Percentiles rank a stretch among this genome's conserved stretches.
Evolutionary conservation across 1,140 invertebrate species (phyloP).

Genomic region (Zaprionus gabonicus): DNA sequence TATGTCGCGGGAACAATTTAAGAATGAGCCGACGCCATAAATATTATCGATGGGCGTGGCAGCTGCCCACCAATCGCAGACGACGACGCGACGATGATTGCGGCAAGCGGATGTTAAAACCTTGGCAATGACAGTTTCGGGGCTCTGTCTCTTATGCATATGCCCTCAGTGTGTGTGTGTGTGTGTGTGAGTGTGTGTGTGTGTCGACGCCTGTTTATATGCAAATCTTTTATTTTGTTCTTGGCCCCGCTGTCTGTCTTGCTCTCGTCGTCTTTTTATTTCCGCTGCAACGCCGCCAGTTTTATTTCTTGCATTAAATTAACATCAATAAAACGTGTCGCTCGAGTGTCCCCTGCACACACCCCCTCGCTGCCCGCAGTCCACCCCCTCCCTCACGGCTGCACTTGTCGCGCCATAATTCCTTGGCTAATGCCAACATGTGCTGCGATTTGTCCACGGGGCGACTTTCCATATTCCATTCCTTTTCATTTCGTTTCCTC

Average conservation of each 20-base stretch:
- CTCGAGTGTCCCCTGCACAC: conserved; percentile 15
- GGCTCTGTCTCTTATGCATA: conserved; percentile 75
- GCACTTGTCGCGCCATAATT: conserved; percentile 72
- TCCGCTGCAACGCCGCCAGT: conserved; percentile 68
- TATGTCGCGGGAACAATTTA: conserved; percentile 76
- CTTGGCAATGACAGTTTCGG: conserved; percentile 77
- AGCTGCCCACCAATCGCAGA: conserved; percentile 16
- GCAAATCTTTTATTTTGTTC: conserved; percentile 79
- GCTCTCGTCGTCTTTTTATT: conserved; percentile 48
- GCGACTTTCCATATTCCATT: conserved; percentile 23
- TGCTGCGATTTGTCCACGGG: conserved; percentile 68
- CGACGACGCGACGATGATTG: conserved; percentile 65
- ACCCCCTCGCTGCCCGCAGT: background rate
- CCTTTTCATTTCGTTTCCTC: background rate
- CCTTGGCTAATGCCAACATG: conserved; percentile 72
- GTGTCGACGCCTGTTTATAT: conserved; percentile 73
- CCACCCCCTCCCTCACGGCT: conserved; percentile 8
- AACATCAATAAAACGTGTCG: conserved; percentile 80
- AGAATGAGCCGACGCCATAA: conserved; percentile 77
- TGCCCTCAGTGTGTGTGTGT: conserved; percentile 21
- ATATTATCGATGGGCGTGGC: conserved; percentile 68
- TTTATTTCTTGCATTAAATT: conserved; percentile 81
- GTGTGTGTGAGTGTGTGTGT: conserved; percentile 32
- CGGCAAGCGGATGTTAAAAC: conserved; percentile 81
- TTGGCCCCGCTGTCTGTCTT: conserved; percentile 36